Conservation (phyloP, 2,888 invertebrate species). For the Salpingus planirostris region DNA sequence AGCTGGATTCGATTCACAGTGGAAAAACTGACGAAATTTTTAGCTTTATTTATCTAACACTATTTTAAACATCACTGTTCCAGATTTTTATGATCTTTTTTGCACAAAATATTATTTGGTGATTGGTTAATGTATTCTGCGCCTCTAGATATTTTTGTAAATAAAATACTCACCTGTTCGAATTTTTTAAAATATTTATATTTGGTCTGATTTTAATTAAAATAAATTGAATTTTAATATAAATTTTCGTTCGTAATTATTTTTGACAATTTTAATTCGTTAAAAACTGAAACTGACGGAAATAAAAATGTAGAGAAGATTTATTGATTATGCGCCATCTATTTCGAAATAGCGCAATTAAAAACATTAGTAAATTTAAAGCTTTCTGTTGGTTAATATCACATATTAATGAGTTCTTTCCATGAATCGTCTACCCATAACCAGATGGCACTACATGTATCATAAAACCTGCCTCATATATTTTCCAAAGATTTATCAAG, state of each 20-base stretch:
- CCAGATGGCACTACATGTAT: too few species aligned
- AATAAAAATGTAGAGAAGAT: too few species aligned
- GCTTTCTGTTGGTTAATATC: too few species aligned
- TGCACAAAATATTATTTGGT: slow-evolving; percentile 4
- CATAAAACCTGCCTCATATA: too few species aligned
- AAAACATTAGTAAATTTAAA: too few species aligned
- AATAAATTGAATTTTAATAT: background rate
- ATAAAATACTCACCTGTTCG: slow-evolving; percentile 3
- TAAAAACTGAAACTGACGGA: too few species aligned
- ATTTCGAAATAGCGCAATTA: too few species aligned
- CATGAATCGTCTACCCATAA: too few species aligned
- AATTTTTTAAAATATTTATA: background rate
- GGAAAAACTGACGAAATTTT: slow-evolving; percentile 44
- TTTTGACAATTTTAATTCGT: too few species aligned
- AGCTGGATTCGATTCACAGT: slow-evolving; percentile 74
- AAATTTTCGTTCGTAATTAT: background rate
- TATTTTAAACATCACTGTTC: slow-evolving; percentile 6
- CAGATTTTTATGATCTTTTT: slow-evolving; percentile 1
- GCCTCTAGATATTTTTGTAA: slow-evolving; percentile 2
- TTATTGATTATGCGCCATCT: too few species aligned
- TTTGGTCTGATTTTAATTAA: background rate
- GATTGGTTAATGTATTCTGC: slow-evolving; percentile 2
- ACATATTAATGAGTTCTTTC: too few species aligned
- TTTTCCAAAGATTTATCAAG: too few species aligned
- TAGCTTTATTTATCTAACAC: background rate